Percentiles rank a stretch among this genome's conserved stretches.
Conservation (phyloP, 1,140 invertebrate species). For the Drosophila athabasca region DNA sequence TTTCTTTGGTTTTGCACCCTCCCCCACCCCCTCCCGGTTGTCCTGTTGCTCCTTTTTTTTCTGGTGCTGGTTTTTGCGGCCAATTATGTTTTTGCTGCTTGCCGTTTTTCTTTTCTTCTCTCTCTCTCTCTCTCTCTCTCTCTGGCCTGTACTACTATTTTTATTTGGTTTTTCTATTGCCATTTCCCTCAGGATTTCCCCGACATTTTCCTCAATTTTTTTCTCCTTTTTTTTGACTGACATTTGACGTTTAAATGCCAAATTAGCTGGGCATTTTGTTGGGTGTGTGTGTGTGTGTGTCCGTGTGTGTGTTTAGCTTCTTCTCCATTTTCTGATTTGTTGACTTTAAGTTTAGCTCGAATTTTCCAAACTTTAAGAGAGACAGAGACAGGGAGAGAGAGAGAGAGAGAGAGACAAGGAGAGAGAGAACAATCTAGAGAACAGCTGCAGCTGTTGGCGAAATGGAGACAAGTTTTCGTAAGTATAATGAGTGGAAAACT, state of each 20-base stretch:
- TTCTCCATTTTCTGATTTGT: slow-evolving; percentile 23
- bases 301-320: slow-evolving; percentile 1
- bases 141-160: slow-evolving; percentile 5
- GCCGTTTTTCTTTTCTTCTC: slow-evolving; percentile 16
- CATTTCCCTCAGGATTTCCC: slow-evolving; percentile 17
- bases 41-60: slow-evolving; percentile 10
- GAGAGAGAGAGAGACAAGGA: not conserved
- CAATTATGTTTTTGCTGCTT: slow-evolving; percentile 66
- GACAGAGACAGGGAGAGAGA: not conserved
- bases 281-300: slow-evolving; percentile 18
- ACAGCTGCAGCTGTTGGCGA: slow-evolving; percentile 49
- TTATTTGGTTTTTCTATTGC: slow-evolving; percentile 16
- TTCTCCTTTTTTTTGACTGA: slow-evolving; percentile 61
- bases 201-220: slow-evolving; percentile 5
- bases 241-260: slow-evolving; percentile 80
- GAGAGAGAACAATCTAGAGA: slow-evolving; percentile 11
- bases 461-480: slow-evolving; percentile 38
- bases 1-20: slow-evolving; percentile 48
- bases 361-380: slow-evolving; percentile 19
- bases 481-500: slow-evolving; percentile 67
- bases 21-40: too few species aligned
- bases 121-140: not conserved
- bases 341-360: slow-evolving; percentile 47
- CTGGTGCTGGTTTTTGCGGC: slow-evolving; percentile 60
- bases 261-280: slow-evolving; percentile 69